These are phyloP conservation scores for Dascyllus trimaculatus DNA, from an alignment of 2,113 vertebrate genomes.

Conservation along the genomic window DNA sequence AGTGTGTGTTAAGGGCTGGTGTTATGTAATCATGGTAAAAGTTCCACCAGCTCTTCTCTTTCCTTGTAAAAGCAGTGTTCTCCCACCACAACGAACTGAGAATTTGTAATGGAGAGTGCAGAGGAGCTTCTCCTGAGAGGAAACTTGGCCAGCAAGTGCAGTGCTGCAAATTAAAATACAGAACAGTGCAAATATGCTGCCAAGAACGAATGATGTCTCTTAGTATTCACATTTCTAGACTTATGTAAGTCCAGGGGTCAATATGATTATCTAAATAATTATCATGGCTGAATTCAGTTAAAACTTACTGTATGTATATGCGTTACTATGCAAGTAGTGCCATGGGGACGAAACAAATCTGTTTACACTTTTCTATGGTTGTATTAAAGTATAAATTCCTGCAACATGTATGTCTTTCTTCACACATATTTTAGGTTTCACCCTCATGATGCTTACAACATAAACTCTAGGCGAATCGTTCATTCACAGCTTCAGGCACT, in stretches of 20 bases:
- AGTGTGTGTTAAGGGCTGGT: constrained; percentile 1
- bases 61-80: constrained; percentile 15
- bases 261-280: background rate
- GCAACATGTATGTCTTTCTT: background rate
- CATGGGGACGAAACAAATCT: background rate
- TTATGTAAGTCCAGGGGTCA: background rate
- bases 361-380: background rate
- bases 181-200: constrained; percentile 17
- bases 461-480: background rate
- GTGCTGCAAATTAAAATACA: constrained; percentile 22
- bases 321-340: background rate
- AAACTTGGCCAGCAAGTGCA: constrained; percentile 21
- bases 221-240: background rate
- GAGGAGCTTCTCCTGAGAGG: constrained; percentile 30
- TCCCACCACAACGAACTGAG: background rate
- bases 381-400: background rate
- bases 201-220: background rate
- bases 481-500: too few species aligned
- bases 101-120: constrained; percentile 34
- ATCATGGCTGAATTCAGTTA: background rate
- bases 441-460: background rate
- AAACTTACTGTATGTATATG: background rate
- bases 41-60: constrained; percentile 17
- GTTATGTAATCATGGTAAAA: constrained; percentile 6
- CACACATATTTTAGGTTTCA: background rate